phyloP scores from a whole-genome alignment of 1,140 invertebrate genomes.

The Drosophila watanabei region DNA sequence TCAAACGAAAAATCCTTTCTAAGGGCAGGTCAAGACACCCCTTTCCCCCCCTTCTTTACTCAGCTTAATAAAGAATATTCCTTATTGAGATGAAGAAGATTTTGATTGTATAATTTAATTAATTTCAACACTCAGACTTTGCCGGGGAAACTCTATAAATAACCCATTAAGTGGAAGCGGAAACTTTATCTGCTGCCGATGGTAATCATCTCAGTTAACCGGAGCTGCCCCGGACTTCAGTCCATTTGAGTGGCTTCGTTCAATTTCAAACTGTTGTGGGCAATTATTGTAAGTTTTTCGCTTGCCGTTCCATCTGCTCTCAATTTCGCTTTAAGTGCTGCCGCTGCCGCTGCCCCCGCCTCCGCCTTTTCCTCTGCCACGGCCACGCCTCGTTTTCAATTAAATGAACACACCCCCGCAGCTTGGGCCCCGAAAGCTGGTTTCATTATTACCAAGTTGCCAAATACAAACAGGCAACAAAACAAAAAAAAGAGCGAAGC shows the following conservation, averaged over 20 bases:
- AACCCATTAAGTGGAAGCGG: constrained; percentile 67
- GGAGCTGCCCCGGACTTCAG: constrained; percentile 26
- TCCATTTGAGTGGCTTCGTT: constrained; percentile 53
- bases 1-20: neutral
- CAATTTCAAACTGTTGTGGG: constrained; percentile 59
- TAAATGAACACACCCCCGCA: constrained; percentile 74
- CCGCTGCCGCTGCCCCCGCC: neutral
- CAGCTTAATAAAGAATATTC: neutral
- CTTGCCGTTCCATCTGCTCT: constrained; percentile 70
- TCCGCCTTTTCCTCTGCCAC: neutral
- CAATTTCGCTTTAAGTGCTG: constrained; percentile 75
- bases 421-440: constrained; percentile 54
- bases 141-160: constrained; percentile 59
- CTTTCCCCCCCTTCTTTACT: neutral
- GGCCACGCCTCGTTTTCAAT: constrained; percentile 75
- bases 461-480: constrained; percentile 67
- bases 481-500: constrained; percentile 4
- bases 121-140: constrained; percentile 42
- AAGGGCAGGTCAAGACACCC: too few relatives aligned
- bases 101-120: constrained; percentile 54
- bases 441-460: constrained; percentile 79
- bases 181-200: constrained; percentile 66
- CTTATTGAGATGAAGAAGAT: constrained; percentile 5
- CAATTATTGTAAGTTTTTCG: constrained; percentile 79
- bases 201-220: constrained; percentile 57